These are phyloP conservation scores for Acanthosepion lycidas DNA, from an alignment of 2,888 invertebrate species.

Conservation along the genomic window DNA sequence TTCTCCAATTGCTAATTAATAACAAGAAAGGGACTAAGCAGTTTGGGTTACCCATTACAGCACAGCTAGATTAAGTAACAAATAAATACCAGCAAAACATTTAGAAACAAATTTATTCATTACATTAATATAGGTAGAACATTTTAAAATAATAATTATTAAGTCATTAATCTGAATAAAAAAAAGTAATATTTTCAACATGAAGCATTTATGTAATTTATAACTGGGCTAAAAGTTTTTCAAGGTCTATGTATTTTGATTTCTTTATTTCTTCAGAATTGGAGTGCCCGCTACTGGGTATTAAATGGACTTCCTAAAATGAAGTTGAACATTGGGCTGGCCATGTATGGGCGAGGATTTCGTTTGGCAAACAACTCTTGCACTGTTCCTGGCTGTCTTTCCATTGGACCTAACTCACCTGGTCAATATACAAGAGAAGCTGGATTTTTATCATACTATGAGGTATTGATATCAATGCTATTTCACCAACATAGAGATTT, in stretches of 20 bases:
- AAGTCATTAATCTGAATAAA: too few relatives aligned
- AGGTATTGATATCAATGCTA: neutral
- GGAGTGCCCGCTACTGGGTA: constrained; percentile 67
- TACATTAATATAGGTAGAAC: too few relatives aligned
- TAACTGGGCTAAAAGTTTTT: neutral
- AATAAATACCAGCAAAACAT: too few relatives aligned
- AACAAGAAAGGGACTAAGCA: too few relatives aligned
- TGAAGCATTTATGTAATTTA: too few relatives aligned
- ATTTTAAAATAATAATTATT: too few relatives aligned
- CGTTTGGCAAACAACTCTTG: constrained; percentile 73
- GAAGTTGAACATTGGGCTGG: constrained; percentile 94
- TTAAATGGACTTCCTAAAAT: constrained; percentile 88
- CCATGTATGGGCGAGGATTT: constrained; percentile 70
- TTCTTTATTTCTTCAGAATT: constrained; percentile 58
- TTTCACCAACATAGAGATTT: neutral
- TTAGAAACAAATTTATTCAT: too few relatives aligned
- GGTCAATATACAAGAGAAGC: constrained; percentile 38
- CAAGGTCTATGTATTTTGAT: neutral
- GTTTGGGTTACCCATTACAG: too few relatives aligned
- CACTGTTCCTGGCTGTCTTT: neutral
- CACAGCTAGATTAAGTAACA: too few relatives aligned
- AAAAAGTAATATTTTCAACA: too few relatives aligned
- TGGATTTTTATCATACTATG: constrained; percentile 38
- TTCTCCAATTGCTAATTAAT: too few relatives aligned
- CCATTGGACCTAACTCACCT: neutral